Conservation (phyloP, 92 coral and sea anemone species). For the Siderastrea radians region DNA sequence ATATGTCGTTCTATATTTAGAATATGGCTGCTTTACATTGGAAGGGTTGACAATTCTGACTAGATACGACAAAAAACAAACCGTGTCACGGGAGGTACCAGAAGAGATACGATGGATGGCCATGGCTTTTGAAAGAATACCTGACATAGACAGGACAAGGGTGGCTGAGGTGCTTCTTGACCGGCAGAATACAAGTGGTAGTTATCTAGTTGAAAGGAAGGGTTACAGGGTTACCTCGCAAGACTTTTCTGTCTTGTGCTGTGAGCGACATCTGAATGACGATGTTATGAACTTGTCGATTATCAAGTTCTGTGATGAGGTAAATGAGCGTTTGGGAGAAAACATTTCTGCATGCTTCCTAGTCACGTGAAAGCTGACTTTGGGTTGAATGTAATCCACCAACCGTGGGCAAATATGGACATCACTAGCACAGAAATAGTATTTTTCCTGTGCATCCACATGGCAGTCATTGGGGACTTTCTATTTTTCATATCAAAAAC, state of each 20-base stretch:
- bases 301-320: conserved; percentile 28
- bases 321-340: conserved; percentile 19
- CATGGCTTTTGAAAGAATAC: conserved; percentile 7
- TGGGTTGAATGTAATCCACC: conserved; percentile 6
- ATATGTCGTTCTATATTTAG: not conserved
- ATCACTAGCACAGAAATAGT: conserved; percentile 1
- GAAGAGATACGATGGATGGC: conserved; percentile 39
- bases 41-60: conserved; percentile 23
- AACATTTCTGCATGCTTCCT: too few relatives aligned
- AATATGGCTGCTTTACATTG: conserved; percentile 22
- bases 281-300: conserved; percentile 21
- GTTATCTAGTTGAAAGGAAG: conserved; percentile 1
- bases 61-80: conserved; percentile 26
- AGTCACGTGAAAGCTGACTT: not conserved
- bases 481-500: conserved; percentile 12
- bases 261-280: conserved; percentile 37
- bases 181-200: conserved; percentile 12
- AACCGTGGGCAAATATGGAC: conserved; percentile 3
- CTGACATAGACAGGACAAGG: conserved; percentile 1
- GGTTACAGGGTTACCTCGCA: conserved; percentile 37
- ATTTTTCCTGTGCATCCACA: conserved; percentile 39
- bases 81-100: conserved; percentile 12
- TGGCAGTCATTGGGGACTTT: conserved; percentile 35
- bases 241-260: conserved; percentile 34
- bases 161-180: conserved; percentile 36